Evolutionary conservation across 2,888 invertebrate genomes (phyloP).

Genomic region (Agrypnus murinus): DNA sequence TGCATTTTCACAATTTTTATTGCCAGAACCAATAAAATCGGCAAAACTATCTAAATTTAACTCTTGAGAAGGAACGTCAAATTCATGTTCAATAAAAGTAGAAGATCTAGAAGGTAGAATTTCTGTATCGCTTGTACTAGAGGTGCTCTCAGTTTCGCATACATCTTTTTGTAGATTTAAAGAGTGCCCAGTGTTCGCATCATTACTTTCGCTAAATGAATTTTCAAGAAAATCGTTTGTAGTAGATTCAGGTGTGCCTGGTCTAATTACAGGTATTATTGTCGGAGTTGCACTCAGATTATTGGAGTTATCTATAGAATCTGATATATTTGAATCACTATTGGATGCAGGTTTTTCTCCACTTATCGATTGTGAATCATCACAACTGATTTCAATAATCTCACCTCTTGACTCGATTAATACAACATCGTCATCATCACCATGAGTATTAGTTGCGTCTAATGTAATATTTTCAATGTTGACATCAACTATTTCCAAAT

Average conservation of each 20-base stretch:
- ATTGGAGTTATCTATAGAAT: neutral
- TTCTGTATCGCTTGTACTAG: slow-evolving; percentile 50
- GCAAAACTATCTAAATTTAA: slow-evolving; percentile 63
- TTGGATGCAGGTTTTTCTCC: neutral
- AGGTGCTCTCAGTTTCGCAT: slow-evolving; percentile 66
- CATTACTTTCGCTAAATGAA: neutral
- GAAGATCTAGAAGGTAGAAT: neutral
- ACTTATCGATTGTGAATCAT: slow-evolving; percentile 6
- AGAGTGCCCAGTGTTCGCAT: neutral
- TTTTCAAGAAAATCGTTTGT: slow-evolving; percentile 31
- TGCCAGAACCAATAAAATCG: slow-evolving; percentile 62
- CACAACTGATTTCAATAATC: slow-evolving; percentile 10
- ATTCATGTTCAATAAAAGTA: slow-evolving; percentile 11
- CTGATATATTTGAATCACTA: neutral
- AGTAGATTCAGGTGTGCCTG: neutral
- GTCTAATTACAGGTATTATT: neutral
- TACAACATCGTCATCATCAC: slow-evolving; percentile 27
- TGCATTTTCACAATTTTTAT: neutral
- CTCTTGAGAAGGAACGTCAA: slow-evolving; percentile 16
- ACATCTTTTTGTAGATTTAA: slow-evolving; percentile 51
- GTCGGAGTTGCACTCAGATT: neutral
- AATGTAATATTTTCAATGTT: neutral
- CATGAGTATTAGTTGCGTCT: slow-evolving; percentile 4
- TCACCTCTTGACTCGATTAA: slow-evolving; percentile 8
- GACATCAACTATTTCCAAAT: slow-evolving; percentile 55